These are phyloP conservation scores for Acrossocheilus fasciatus DNA, from an alignment of 2,797 vertebrate species.

Conservation along the genomic window DNA sequence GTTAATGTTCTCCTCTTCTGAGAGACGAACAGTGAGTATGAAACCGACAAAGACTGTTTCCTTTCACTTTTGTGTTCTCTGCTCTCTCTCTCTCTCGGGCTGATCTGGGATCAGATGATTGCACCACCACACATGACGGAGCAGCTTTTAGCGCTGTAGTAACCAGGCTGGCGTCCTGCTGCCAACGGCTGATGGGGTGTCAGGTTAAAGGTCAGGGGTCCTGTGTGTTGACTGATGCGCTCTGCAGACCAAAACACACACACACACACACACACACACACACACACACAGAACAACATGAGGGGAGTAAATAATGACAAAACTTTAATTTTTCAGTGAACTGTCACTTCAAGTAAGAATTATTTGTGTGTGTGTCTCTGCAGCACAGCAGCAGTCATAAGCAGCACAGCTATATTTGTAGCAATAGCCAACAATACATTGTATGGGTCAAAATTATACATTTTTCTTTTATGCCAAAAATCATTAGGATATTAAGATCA, in stretches of 20 bases:
- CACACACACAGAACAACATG: not conserved
- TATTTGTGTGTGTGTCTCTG: too few relatives aligned
- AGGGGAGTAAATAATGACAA: too few relatives aligned
- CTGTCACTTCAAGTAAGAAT: too few relatives aligned
- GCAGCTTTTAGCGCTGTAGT: not conserved
- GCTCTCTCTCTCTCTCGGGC: slow-evolving; percentile 7
- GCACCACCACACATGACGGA: slow-evolving; percentile 9
- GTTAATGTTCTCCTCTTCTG: slow-evolving; percentile 51
- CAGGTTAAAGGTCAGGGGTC: slow-evolving; percentile 74
- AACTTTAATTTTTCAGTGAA: too few relatives aligned
- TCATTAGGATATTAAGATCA: too few relatives aligned
- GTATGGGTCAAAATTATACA: too few relatives aligned
- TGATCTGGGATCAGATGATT: slow-evolving; percentile 22
- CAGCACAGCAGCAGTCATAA: too few relatives aligned
- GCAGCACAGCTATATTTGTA: too few relatives aligned
- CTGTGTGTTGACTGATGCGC: slow-evolving; percentile 1
- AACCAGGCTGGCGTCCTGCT: not conserved
- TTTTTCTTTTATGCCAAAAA: too few relatives aligned
- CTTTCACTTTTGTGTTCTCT: slow-evolving; percentile 8
- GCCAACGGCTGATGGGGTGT: slow-evolving; percentile 63
- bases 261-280: slow-evolving; percentile 23
- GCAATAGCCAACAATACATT: too few relatives aligned
- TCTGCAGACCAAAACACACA: slow-evolving; percentile 1
- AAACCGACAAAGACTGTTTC: slow-evolving; percentile 66
- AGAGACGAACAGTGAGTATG: not conserved